Percentiles rank a stretch among this genome's conserved stretches.
Conservation (phyloP, 2,113 vertebrate species). For the Megalops atlanticus region DNA sequence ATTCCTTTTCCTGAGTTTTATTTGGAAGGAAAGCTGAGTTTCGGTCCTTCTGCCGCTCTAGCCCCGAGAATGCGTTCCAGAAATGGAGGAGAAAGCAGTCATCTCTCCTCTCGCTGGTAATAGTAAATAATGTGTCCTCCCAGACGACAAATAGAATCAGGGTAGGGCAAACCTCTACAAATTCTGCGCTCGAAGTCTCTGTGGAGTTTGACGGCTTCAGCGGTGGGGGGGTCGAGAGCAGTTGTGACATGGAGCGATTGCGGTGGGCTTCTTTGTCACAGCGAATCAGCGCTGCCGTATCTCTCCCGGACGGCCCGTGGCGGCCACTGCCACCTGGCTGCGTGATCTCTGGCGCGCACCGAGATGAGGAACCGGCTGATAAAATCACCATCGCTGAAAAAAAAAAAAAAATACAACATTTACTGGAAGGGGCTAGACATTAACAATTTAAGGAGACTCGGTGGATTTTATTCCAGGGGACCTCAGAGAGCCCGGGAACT, state of each 20-base stretch:
- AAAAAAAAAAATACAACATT: not conserved
- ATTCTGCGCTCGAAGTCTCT: not conserved
- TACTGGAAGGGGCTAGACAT: not conserved
- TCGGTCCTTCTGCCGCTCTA: not conserved
- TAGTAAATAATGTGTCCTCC: not conserved
- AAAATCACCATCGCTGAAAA: not conserved
- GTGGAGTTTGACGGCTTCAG: slow-evolving; percentile 53
- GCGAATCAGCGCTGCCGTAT: slow-evolving; percentile 49
- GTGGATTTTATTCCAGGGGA: not conserved
- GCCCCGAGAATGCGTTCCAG: not conserved
- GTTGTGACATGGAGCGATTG: slow-evolving; percentile 66
- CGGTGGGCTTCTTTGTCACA: slow-evolving; percentile 60
- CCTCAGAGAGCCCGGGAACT: not conserved
- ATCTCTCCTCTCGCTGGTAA: not conserved
- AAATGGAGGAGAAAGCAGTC: not conserved
- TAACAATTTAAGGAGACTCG: not conserved
- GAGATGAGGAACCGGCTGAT: not conserved
- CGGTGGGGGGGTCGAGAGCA: slow-evolving; percentile 48
- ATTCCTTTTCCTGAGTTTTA: not conserved
- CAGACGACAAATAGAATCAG: not conserved
- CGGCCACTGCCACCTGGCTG: slow-evolving; percentile 15
- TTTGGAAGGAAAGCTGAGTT: not conserved
- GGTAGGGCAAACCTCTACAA: not conserved
- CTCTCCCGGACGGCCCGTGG: slow-evolving; percentile 40
- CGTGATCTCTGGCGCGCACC: not conserved